A percentile compares a stretch with the other conserved stretches of the same genome.
phyloP scores from a whole-genome alignment of 2,888 invertebrate species.

The Tetropium fuscum region DNA sequence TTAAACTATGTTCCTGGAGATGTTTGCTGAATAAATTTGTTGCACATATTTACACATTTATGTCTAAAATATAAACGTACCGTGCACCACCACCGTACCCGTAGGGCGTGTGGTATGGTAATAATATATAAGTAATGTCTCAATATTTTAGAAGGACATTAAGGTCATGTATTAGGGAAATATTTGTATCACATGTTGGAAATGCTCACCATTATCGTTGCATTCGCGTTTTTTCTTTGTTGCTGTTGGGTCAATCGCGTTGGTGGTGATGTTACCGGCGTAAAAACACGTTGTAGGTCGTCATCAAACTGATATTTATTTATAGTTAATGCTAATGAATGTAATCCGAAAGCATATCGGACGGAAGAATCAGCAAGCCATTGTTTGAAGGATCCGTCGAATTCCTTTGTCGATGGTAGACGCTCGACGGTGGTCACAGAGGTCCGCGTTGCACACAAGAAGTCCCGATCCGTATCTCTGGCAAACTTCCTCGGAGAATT shows the following conservation, averaged over 20 bases:
- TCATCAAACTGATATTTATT: constrained; percentile 57
- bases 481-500: constrained; percentile 50
- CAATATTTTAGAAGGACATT: too few relatives aligned
- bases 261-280: constrained; percentile 4
- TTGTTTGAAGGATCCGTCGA: constrained; percentile 62
- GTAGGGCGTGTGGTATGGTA: too few relatives aligned
- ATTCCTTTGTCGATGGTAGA: constrained; percentile 57
- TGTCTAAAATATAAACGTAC: too few relatives aligned
- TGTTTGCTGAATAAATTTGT: too few relatives aligned
- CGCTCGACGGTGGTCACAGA: constrained; percentile 26
- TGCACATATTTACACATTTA: too few relatives aligned
- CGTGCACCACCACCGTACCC: too few relatives aligned
- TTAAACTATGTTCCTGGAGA: too few relatives aligned
- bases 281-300: constrained; percentile 22
- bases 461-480: constrained; percentile 47
- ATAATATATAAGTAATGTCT: too few relatives aligned
- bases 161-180: too few relatives aligned
- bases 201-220: too few relatives aligned
- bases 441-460: constrained; percentile 27
- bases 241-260: neutral
- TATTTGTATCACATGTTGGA: too few relatives aligned
- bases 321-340: constrained; percentile 58
- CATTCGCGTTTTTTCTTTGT: constrained; percentile 2
- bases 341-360: constrained; percentile 57
- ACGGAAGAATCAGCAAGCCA: constrained; percentile 55